Conservation (phyloP, 1,140 invertebrate genomes). For the Lutraria rhynchaena region DNA sequence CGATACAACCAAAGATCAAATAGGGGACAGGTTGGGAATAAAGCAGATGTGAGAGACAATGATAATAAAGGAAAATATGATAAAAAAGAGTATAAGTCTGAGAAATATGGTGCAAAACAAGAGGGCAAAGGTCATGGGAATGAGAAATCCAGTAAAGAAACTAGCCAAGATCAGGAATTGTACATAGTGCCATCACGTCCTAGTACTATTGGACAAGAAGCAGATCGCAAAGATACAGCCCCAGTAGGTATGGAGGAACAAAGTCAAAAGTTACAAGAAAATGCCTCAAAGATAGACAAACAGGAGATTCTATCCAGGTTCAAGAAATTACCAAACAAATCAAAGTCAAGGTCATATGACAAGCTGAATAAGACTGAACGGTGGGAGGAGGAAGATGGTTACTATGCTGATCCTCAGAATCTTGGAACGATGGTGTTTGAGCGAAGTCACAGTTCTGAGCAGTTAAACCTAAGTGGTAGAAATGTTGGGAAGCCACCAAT, state of each 20-base stretch:
- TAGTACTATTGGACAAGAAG: constrained; percentile 55
- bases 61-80: neutral
- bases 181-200: constrained; percentile 56
- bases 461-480: constrained; percentile 40
- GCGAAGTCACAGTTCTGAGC: constrained; percentile 53
- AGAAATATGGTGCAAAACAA: neutral
- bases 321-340: constrained; percentile 26
- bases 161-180: constrained; percentile 37
- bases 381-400: constrained; percentile 40
- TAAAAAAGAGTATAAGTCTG: constrained; percentile 1
- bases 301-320: constrained; percentile 3
- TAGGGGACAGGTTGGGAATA: constrained; percentile 31
- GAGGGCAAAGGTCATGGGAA: neutral
- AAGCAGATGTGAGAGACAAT: neutral
- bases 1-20: constrained; percentile 44
- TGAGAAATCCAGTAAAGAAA: constrained; percentile 23
- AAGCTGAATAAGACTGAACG: constrained; percentile 35
- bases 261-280: constrained; percentile 22
- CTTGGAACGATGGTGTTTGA: constrained; percentile 56
- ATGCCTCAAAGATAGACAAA: neutral
- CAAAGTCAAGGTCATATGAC: constrained; percentile 49
- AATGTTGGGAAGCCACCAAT: constrained; percentile 41
- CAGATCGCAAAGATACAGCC: constrained; percentile 42
- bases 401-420: constrained; percentile 35
- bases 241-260: constrained; percentile 43